Evolutionary conservation across 2,797 vertebrate genomes (phyloP).

Genomic region (Gobionotothen gibberifrons): DNA sequence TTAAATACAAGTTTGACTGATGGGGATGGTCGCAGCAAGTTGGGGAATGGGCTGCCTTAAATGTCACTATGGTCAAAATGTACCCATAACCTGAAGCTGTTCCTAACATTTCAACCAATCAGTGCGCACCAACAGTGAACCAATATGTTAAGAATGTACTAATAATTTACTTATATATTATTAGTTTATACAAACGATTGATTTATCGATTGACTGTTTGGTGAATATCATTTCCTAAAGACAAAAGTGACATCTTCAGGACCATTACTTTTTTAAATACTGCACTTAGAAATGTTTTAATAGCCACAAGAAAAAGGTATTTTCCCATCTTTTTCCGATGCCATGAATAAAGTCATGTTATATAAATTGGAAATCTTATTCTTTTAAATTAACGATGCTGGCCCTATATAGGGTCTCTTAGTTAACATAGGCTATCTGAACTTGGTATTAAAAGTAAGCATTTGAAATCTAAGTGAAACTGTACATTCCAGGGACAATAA

Average conservation of each 20-base stretch:
- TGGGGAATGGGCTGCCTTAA: not conserved
- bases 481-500: not conserved
- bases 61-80: rapidly evolving
- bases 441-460: no score
- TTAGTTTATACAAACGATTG: no score
- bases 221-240: not conserved
- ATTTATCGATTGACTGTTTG: not conserved
- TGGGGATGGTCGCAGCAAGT: rapidly evolving
- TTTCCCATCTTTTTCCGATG: not conserved
- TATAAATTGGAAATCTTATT: not conserved
- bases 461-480: not conserved
- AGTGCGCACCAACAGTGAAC: constrained; percentile 5
- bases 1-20: not conserved
- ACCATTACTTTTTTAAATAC: no score
- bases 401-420: not conserved
- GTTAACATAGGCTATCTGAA: not conserved
- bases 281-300: not conserved
- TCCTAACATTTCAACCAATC: constrained; percentile 45
- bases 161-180: not conserved
- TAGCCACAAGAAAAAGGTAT: not conserved
- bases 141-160: no score
- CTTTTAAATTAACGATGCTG: not conserved
- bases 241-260: not conserved
- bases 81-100: rapidly evolving
- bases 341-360: not conserved